Conservation (phyloP, 2,888 invertebrate species). For the Pyrrhosoma nymphula region DNA sequence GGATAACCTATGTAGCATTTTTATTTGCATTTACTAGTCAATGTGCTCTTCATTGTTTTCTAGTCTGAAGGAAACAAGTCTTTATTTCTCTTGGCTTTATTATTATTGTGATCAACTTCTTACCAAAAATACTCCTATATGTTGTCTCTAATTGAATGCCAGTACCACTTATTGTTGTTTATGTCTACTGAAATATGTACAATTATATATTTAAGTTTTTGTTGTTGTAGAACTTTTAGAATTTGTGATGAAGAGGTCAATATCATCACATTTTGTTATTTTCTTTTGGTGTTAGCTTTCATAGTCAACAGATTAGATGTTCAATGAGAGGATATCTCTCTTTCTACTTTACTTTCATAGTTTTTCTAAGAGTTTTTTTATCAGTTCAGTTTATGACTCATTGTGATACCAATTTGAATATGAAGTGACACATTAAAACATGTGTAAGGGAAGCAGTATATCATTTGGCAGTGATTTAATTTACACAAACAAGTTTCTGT, state of each 20-base stretch:
- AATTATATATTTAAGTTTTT: conserved; percentile 34
- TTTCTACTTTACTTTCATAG: neutral
- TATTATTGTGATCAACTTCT: conserved; percentile 43
- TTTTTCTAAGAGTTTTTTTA: neutral
- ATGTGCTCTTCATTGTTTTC: conserved; percentile 45
- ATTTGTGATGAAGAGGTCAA: neutral
- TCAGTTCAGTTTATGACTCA: conserved; percentile 11
- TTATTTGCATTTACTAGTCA: conserved; percentile 57
- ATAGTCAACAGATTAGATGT: conserved; percentile 51
- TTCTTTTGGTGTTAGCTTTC: conserved; percentile 43
- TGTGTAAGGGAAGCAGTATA: neutral
- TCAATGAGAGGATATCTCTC: neutral
- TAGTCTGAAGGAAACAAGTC: conserved; percentile 41
- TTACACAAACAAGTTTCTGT: neutral
- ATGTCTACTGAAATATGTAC: conserved; percentile 1
- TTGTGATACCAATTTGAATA: conserved; percentile 39
- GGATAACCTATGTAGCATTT: neutral
- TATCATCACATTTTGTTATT: conserved; percentile 59
- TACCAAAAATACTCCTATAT: conserved; percentile 55
- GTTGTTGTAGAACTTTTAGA: conserved; percentile 25
- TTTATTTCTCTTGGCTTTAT: conserved; percentile 35
- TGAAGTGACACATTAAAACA: neutral
- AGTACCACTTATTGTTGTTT: conserved; percentile 26
- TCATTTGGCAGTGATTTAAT: neutral
- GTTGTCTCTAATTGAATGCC: conserved; percentile 8